Evolutionary conservation across 1,140 invertebrate genomes (phyloP), one percentile per base, ranked within the genome.

Genomic region (Campoletis sonorensis): DNA sequence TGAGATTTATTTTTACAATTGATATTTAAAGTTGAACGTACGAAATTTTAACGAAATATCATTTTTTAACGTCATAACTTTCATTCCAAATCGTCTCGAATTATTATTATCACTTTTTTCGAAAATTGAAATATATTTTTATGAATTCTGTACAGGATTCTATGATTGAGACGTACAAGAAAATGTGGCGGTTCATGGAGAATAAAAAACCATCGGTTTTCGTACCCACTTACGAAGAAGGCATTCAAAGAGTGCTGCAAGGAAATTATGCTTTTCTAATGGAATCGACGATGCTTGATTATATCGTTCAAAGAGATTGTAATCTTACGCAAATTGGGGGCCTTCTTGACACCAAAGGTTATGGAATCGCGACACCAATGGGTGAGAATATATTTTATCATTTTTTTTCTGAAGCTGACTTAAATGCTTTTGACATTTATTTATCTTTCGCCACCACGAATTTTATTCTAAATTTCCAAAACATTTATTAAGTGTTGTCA

Each of bases 271-370:
- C 98, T 4, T 99, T 97, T 89, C 93, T 99, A 0, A 98, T 98
- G 97, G 98, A 99, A 90, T 98, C 97, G 0, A 97, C 97, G 4
- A 97, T 98, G 93, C 93, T 99, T 49, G 98, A 99, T 89, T 98
- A 97, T 88, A 95, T 94, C 77, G 95, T 97, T 4, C 96, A 98
- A 88, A 93, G 97, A 84, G 95, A 98, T 86, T 99, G 98, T 90
- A 98, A 98, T 89, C 93, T 99, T 23, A 99, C 97, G 27, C 97
- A 98, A 93, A 97, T 99, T 45, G 98, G 97, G 0, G 97, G 97
- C 13, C 93, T 97, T 49, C 90, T 99, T 18, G 98, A 97, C 85
- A 96, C 94, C n/a, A 98, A 98, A 91, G 96, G 95, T 85, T 95
- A 95, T 81, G 94, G 94, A 45, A 95, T 95, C 13, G 94, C 94